Conservation (phyloP, 2,797 vertebrate genomes). For the Schizopygopsis pylzovi region DNA sequence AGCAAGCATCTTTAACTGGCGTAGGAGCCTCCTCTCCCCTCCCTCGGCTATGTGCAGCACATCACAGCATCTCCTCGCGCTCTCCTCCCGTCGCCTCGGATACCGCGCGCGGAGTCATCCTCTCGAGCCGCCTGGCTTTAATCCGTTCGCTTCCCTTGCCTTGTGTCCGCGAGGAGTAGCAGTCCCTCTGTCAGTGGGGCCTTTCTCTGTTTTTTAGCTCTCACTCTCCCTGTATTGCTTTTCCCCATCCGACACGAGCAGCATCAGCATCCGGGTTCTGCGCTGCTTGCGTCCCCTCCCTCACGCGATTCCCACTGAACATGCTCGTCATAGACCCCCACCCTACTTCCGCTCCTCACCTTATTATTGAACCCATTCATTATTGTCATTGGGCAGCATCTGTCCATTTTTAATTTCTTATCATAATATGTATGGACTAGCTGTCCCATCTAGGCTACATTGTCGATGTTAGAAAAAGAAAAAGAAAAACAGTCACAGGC, state of each 20-base stretch:
- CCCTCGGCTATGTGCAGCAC: conserved; percentile 63
- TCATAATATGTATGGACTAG: not conserved
- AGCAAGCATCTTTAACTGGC: conserved; percentile 73
- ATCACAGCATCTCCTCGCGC: conserved; percentile 71
- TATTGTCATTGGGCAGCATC: not conserved
- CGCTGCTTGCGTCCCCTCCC: conserved; percentile 54
- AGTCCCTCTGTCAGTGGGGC: conserved; percentile 52
- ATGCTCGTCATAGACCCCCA: conserved; percentile 44
- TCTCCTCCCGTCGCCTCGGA: conserved; percentile 55
- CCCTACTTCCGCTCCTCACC: conserved; percentile 40
- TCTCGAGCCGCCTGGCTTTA: conserved; percentile 5
- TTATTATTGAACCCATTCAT: conserved; percentile 18
- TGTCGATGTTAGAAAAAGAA: too few relatives aligned
- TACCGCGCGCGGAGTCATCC: conserved; percentile 34
- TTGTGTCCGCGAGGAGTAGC: conserved; percentile 10
- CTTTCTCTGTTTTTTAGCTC: conserved; percentile 58
- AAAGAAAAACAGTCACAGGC: not conserved
- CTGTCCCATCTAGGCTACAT: not conserved
- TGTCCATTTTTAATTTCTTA: not conserved
- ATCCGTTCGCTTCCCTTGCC: conserved; percentile 11
- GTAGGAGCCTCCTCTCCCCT: conserved; percentile 61
- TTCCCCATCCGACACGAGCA: conserved; percentile 71
- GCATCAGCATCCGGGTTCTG: conserved; percentile 84
- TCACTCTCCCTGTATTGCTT: conserved; percentile 60
- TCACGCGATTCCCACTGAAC: conserved; percentile 49